Percentiles rank a stretch among this genome's conserved stretches.
Evolutionary conservation across 2,888 invertebrate genomes (phyloP).

Genomic region (Hybos culiciformis): DNA sequence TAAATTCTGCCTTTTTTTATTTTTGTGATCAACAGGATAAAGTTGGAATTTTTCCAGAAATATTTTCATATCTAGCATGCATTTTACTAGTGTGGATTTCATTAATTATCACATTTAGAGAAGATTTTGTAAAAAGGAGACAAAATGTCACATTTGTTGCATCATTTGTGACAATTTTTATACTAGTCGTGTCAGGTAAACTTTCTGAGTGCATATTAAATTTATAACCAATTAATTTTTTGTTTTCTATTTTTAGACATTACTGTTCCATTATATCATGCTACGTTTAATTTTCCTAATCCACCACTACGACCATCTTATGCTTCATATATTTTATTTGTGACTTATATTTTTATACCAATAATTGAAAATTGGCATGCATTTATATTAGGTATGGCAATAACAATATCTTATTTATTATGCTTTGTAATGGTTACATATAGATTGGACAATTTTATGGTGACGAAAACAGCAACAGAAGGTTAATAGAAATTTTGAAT

Average conservation of each 20-base stretch:
- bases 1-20: not conserved
- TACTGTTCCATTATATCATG: conserved; percentile 50
- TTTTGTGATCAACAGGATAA: conserved; percentile 24
- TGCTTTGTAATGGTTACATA: conserved; percentile 44
- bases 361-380: conserved; percentile 59
- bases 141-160: conserved; percentile 33
- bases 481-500: too few relatives aligned
- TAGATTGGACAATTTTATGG: conserved; percentile 30
- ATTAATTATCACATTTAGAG: conserved; percentile 29
- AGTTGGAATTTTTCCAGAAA: conserved; percentile 27
- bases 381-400: conserved; percentile 51
- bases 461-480: conserved; percentile 45
- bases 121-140: conserved; percentile 29
- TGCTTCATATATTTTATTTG: conserved; percentile 56
- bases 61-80: conserved; percentile 26
- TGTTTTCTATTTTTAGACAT: conserved; percentile 40
- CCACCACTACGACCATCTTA: conserved; percentile 50
- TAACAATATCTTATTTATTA: conserved; percentile 52
- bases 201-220: not conserved
- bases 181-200: conserved; percentile 42
- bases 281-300: conserved; percentile 36
- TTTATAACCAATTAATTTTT: not conserved
- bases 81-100: conserved; percentile 28
- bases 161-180: conserved; percentile 36
- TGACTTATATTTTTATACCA: conserved; percentile 73